phyloP scores from a whole-genome alignment of 2,888 invertebrate species.

The Ormia ochracea region DNA sequence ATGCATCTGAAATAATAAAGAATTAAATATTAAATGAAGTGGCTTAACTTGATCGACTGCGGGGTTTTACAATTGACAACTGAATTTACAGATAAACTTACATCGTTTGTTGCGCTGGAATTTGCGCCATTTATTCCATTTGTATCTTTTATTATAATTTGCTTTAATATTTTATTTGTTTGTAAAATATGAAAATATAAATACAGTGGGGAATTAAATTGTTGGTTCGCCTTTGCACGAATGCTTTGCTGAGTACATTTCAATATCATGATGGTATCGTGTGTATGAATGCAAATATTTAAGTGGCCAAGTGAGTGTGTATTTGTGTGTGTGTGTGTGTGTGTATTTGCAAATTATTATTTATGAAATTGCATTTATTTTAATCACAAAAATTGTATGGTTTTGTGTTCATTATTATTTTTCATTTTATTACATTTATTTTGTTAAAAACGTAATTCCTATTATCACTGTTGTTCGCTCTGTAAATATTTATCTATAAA shows the following conservation, averaged over 20 bases:
- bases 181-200: conserved; percentile 6
- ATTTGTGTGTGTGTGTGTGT: not conserved
- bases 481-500: not conserved
- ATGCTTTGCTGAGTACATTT: not conserved
- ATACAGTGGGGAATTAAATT: conserved; percentile 32
- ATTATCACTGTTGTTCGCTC: conserved; percentile 11
- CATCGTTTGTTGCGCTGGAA: conserved; percentile 27
- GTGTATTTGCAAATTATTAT: conserved; percentile 45
- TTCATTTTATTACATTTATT: conserved; percentile 1
- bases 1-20: not conserved
- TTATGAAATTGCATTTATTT: conserved; percentile 57
- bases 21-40: conserved; percentile 19
- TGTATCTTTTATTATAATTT: conserved; percentile 13
- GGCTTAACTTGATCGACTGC: conserved; percentile 50
- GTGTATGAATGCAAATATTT: not conserved
- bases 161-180: conserved; percentile 8
- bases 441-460: conserved; percentile 25
- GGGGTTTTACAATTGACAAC: conserved; percentile 50
- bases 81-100: conserved; percentile 49
- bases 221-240: not conserved
- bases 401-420: conserved; percentile 36
- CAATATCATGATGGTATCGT: conserved; percentile 1
- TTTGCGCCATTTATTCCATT: conserved; percentile 34
- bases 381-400: conserved; percentile 44
- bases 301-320: not conserved